phyloP scores from a whole-genome alignment of 2,797 vertebrate genomes.

The Hippocampus kuda region DNA sequence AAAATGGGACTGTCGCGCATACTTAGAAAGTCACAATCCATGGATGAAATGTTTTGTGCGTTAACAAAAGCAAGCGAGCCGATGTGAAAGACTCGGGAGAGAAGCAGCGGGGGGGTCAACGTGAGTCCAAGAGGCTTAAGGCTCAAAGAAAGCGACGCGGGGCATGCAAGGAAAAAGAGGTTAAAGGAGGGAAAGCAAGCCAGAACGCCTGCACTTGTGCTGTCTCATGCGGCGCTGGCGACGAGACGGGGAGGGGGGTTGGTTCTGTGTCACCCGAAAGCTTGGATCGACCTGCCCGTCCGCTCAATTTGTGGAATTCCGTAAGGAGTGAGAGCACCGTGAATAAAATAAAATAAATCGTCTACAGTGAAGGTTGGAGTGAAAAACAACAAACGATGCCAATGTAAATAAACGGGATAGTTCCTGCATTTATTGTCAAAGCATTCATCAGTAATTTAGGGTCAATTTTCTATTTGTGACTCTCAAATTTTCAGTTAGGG shows the following conservation, averaged over 20 bases:
- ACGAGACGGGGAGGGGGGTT: constrained; percentile 24
- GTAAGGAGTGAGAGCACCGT: constrained; percentile 31
- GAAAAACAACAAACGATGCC: background rate
- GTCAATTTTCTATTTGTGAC: no score
- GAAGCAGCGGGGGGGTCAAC: constrained; percentile 30
- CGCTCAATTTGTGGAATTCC: constrained; percentile 57
- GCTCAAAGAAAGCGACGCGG: constrained; percentile 37
- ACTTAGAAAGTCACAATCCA: background rate
- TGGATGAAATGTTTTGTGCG: constrained; percentile 8
- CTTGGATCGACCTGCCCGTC: constrained; percentile 29
- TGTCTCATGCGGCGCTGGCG: constrained; percentile 46
- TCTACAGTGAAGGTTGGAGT: constrained; percentile 23
- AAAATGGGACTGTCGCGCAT: background rate
- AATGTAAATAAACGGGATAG: no score
- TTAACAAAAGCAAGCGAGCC: constrained; percentile 13
- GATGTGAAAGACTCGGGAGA: background rate
- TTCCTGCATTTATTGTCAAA: no score
- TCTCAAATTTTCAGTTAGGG: no score
- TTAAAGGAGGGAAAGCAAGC: constrained; percentile 8
- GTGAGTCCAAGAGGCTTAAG: constrained; percentile 43
- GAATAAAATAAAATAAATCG: constrained; percentile 39
- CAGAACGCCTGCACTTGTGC: constrained; percentile 45
- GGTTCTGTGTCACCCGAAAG: constrained; percentile 9
- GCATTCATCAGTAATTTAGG: no score
- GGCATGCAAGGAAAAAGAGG: constrained; percentile 26